Conservation (phyloP, 2,113 vertebrate species). For the Charina bottae region DNA sequence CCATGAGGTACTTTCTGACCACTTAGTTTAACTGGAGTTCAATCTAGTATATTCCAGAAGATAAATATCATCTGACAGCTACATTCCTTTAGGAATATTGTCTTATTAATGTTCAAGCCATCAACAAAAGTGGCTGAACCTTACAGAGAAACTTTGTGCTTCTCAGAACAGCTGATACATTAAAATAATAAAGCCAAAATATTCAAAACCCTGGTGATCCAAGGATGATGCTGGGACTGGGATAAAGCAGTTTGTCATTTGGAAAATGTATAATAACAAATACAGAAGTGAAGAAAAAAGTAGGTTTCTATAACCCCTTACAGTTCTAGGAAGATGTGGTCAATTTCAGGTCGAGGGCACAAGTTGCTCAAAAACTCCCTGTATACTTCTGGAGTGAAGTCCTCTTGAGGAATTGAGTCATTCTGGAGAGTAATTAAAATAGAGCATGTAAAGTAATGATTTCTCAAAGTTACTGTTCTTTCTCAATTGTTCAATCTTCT, state of each 20-base stretch:
- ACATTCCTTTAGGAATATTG: constrained; percentile 31
- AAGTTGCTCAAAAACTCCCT: constrained; percentile 91
- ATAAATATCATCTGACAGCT: background rate
- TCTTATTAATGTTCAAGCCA: constrained; percentile 15
- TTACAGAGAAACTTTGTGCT: constrained; percentile 13
- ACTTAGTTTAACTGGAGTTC: constrained; percentile 23
- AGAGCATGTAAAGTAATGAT: constrained; percentile 15
- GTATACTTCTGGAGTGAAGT: constrained; percentile 91
- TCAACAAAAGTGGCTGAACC: background rate
- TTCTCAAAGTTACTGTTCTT: background rate
- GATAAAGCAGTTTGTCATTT: constrained; percentile 25
- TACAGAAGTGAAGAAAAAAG: background rate
- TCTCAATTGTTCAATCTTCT: background rate
- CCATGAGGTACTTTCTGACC: background rate
- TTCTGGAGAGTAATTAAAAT: constrained; percentile 75
- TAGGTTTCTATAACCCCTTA: constrained; percentile 72
- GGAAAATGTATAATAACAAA: constrained; percentile 31
- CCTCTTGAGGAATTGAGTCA: constrained; percentile 91
- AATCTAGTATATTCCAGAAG: constrained; percentile 12
- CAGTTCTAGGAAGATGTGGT: constrained; percentile 96
- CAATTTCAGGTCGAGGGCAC: constrained; percentile 92
- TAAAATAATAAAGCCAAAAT: constrained; percentile 28
- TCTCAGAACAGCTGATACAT: background rate
- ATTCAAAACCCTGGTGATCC: background rate
- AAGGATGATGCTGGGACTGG: background rate